Evolutionary conservation across 1,140 invertebrate species (phyloP).

Genomic region (Drosophila murphyi): DNA sequence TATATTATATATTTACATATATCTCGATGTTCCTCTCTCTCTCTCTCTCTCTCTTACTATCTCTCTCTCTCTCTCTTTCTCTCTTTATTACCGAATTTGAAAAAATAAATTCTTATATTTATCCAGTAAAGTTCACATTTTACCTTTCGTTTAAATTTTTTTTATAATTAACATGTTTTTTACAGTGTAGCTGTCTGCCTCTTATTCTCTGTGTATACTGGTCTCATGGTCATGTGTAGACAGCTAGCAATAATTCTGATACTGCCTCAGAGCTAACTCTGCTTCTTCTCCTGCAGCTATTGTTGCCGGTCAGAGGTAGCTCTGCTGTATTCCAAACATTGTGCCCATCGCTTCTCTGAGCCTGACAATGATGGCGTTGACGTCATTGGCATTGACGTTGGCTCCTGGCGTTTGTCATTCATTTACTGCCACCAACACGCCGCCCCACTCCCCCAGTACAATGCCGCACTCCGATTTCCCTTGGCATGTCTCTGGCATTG

Average conservation of each 20-base stretch:
- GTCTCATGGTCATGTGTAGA: constrained; percentile 65
- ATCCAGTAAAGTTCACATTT: too few relatives aligned
- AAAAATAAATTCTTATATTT: too few relatives aligned
- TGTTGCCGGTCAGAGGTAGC: constrained; percentile 37
- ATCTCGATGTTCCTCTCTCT: too few relatives aligned
- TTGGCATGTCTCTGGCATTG: not conserved
- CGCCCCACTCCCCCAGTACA: too few relatives aligned
- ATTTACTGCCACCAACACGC: constrained; percentile 38
- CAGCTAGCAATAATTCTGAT: constrained; percentile 78
- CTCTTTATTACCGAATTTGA: too few relatives aligned
- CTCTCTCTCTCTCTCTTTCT: too few relatives aligned
- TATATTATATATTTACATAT: too few relatives aligned
- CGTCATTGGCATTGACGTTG: constrained; percentile 75
- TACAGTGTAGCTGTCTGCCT: constrained; percentile 7
- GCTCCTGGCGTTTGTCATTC: constrained; percentile 68
- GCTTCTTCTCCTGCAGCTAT: constrained; percentile 3
- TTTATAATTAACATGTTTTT: not conserved
- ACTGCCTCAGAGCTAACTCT: constrained; percentile 35
- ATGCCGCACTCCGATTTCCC: not conserved
- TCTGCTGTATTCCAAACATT: constrained; percentile 53
- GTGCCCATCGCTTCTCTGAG: constrained; percentile 25
- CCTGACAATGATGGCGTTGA: constrained; percentile 76
- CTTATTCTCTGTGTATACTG: constrained; percentile 8
- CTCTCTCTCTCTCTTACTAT: too few relatives aligned
- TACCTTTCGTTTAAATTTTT: not conserved